phyloP scores from a whole-genome alignment of 2,113 vertebrate genomes.

The Holacanthus passer region DNA sequence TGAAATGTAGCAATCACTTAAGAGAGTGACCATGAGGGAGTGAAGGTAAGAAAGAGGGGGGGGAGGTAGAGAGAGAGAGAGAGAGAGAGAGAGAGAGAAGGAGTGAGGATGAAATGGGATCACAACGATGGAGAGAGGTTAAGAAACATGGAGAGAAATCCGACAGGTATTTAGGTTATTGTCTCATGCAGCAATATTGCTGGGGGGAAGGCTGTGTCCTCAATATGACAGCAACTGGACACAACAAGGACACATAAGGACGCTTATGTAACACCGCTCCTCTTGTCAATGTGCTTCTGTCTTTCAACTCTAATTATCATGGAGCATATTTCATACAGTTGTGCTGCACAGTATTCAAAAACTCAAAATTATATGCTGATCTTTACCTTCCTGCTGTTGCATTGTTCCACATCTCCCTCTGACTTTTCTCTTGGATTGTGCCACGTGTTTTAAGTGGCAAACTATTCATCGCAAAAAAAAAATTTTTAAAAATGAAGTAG shows the following conservation, averaged over 20 bases:
- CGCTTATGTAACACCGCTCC: slow-evolving; percentile 46
- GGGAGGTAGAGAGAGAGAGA: slow-evolving; percentile 17
- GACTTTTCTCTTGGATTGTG: not conserved
- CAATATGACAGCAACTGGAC: slow-evolving; percentile 62
- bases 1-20: slow-evolving; percentile 86
- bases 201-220: slow-evolving; percentile 68
- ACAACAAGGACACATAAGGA: slow-evolving; percentile 73
- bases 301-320: slow-evolving; percentile 56
- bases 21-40: slow-evolving; percentile 80
- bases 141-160: slow-evolving; percentile 52
- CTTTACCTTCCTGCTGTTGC: not conserved
- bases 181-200: slow-evolving; percentile 61
- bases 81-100: not conserved
- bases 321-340: slow-evolving; percentile 14
- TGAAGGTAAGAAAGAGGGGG: slow-evolving; percentile 41
- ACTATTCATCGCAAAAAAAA: slow-evolving; percentile 12
- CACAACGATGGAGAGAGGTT: slow-evolving; percentile 48
- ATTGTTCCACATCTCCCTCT: not conserved
- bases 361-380: not conserved
- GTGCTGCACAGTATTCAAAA: slow-evolving; percentile 8
- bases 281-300: slow-evolving; percentile 34
- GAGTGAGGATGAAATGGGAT: slow-evolving; percentile 60
- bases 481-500: no score
- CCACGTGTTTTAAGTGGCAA: not conserved
- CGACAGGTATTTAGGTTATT: slow-evolving; percentile 78